Evolutionary conservation across 2,888 invertebrate species (phyloP).

Genomic region (Polydesmus complanatus): DNA sequence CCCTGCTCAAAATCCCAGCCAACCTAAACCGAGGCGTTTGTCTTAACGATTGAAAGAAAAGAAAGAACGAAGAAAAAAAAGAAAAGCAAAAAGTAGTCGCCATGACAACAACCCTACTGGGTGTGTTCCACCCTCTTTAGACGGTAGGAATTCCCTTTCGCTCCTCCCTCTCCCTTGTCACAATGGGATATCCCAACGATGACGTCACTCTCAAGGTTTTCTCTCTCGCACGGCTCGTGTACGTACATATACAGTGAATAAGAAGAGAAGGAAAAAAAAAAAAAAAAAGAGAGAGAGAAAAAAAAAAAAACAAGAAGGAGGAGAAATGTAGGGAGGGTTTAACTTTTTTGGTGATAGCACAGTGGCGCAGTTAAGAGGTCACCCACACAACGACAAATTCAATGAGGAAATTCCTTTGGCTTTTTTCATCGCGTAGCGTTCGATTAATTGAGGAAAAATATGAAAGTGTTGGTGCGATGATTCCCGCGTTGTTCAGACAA

Average conservation of each 20-base stretch:
- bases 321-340: background rate
- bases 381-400: background rate
- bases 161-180: background rate
- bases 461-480: background rate
- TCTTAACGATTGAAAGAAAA: too few species aligned
- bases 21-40: too few species aligned
- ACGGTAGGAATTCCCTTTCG: background rate
- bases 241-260: background rate
- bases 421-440: background rate
- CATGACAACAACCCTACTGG: background rate
- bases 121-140: background rate
- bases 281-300: background rate
- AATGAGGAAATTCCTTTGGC: background rate
- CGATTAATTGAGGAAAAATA: background rate
- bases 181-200: background rate
- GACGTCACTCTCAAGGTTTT: background rate
- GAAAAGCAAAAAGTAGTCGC: too few species aligned
- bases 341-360: too few species aligned
- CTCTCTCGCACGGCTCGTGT: background rate
- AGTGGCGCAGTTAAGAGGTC: background rate
- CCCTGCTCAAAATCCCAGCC: too few species aligned
- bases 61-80: too few species aligned
- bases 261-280: background rate
- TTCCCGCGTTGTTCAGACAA: too few species aligned
- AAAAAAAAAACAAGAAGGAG: background rate